phyloP scores from a whole-genome alignment of 2,113 vertebrate species.

The Stegastes partitus region DNA sequence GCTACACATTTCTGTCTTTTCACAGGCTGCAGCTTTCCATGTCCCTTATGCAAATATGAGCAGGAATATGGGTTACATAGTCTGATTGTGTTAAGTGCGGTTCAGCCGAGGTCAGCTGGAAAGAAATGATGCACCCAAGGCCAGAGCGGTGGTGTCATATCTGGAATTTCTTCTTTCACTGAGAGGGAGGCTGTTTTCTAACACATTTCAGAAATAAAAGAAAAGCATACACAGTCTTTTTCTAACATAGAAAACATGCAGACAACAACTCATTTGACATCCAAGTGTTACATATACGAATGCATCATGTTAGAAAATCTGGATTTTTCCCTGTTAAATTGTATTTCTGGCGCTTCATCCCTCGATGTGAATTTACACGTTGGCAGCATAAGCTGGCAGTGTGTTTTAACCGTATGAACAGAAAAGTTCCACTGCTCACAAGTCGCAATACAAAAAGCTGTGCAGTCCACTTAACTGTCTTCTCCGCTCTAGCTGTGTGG shows the following conservation, averaged over 20 bases:
- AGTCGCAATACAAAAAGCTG: slow-evolving; percentile 28
- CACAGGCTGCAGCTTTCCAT: neutral
- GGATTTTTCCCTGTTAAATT: neutral
- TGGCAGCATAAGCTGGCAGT: neutral
- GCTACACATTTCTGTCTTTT: neutral
- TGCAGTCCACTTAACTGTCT: slow-evolving; percentile 12
- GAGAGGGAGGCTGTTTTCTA: neutral
- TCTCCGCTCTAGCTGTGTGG: slow-evolving; percentile 36
- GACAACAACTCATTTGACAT: neutral
- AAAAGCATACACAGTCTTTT: neutral
- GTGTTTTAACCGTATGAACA: neutral
- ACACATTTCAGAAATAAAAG: neutral
- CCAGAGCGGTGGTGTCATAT: neutral
- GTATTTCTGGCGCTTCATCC: neutral
- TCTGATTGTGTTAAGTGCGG: slow-evolving; percentile 3
- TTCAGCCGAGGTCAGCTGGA: neutral
- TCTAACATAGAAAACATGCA: neutral
- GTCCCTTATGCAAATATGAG: neutral
- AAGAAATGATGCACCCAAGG: neutral
- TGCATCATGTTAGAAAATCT: neutral
- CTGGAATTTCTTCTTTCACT: slow-evolving; percentile 5
- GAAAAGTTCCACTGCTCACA: neutral
- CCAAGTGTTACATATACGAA: neutral
- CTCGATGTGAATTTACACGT: neutral
- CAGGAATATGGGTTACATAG: neutral